Conservation (phyloP, 2,113 vertebrate species). For the Eubucco bourcierii region DNA sequence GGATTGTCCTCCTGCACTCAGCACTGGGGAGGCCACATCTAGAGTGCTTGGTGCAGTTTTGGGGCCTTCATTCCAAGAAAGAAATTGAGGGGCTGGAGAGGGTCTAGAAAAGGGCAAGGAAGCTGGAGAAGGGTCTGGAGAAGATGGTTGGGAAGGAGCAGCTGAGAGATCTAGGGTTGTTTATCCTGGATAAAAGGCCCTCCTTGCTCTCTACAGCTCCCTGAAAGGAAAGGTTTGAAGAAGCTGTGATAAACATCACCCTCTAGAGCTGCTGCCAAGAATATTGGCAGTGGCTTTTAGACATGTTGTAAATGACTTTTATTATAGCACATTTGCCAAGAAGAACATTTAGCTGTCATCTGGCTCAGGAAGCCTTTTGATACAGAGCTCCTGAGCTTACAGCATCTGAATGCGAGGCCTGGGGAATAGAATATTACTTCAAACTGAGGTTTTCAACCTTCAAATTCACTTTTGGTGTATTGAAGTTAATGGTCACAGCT, state of each 20-base stretch:
- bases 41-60: no score
- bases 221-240: no score
- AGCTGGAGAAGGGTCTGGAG: no score
- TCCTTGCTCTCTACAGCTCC: no score
- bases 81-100: no score
- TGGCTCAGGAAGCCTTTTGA: neutral
- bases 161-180: no score
- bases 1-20: no score
- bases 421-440: neutral
- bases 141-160: no score
- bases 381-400: neutral
- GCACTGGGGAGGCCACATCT: no score
- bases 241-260: neutral
- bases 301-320: neutral
- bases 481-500: neutral
- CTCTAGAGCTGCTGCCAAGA: neutral
- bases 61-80: no score
- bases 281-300: rapidly evolving
- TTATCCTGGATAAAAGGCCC: no score
- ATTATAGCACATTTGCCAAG: neutral
- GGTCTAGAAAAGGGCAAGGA: no score
- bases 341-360: neutral
- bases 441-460: neutral
- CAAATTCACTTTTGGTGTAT: neutral
- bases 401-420: neutral